Evolutionary conservation across 2,888 invertebrate species (phyloP).

Genomic region (Ischnus inquisitorius): DNA sequence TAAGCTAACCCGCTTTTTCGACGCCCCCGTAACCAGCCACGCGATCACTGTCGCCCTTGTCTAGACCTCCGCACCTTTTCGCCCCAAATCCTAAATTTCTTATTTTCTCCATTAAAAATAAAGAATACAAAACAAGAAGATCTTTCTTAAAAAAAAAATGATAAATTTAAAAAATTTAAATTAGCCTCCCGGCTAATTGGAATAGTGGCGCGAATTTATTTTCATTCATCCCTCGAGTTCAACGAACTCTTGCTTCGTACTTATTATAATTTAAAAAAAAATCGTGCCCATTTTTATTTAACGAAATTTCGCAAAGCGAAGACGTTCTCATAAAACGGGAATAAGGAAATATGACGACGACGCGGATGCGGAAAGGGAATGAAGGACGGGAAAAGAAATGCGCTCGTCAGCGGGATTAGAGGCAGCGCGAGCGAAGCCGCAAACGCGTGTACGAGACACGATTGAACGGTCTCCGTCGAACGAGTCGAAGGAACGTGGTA

Average conservation of each 20-base stretch:
- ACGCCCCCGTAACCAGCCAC: slow-evolving; percentile 2
- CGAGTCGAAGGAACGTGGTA: slow-evolving; percentile 14
- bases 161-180: background rate
- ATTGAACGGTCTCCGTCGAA: slow-evolving; percentile 48
- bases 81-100: slow-evolving; percentile 5
- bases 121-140: too few species aligned
- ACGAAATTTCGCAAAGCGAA: background rate
- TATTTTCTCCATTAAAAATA: background rate
- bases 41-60: background rate
- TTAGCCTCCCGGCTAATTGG: background rate
- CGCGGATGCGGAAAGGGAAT: background rate
- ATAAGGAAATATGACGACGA: slow-evolving; percentile 7
- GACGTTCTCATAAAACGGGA: background rate
- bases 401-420: slow-evolving; percentile 56
- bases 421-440: slow-evolving; percentile 14
- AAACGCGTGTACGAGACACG: slow-evolving; percentile 50
- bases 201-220: background rate
- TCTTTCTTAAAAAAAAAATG: background rate
- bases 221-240: slow-evolving; percentile 50
- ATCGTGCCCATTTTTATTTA: background rate
- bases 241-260: slow-evolving; percentile 27
- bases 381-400: slow-evolving; percentile 36
- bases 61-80: slow-evolving; percentile 1
- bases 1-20: background rate
- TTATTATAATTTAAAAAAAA: background rate